phyloP scores from a whole-genome alignment of 1,140 invertebrate species.

The Drosophila lowei region DNA sequence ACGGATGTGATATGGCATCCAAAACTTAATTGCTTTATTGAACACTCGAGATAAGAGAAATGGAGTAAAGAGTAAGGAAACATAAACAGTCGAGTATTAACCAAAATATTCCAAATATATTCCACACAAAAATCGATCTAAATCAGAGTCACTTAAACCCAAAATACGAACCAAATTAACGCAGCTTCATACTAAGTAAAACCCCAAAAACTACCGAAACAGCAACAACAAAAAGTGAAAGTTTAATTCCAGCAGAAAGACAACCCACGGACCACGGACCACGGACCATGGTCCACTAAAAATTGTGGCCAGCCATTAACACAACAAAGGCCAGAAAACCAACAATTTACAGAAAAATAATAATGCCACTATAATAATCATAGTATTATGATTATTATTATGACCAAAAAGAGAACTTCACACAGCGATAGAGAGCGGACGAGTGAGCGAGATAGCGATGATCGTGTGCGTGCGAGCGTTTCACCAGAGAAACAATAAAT shows the following conservation, averaged over 20 bases:
- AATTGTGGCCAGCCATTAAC: constrained; percentile 73
- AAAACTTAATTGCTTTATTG: constrained; percentile 32
- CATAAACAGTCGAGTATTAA: background rate
- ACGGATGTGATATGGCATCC: constrained; percentile 50
- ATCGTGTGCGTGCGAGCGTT: constrained; percentile 25
- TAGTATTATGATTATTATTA: constrained; percentile 53
- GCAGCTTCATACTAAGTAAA: constrained; percentile 63
- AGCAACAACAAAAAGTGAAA: constrained; percentile 73
- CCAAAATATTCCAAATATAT: background rate
- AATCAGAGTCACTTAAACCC: constrained; percentile 38
- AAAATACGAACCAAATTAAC: constrained; percentile 11
- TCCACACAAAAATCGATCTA: constrained; percentile 10
- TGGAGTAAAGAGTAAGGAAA: background rate
- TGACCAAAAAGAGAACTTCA: constrained; percentile 25
- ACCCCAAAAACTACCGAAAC: constrained; percentile 46
- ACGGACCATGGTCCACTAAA: constrained; percentile 67
- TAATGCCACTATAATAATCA: constrained; percentile 52
- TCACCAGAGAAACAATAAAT: constrained; percentile 59
- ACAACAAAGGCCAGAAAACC: constrained; percentile 58
- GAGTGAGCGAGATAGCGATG: background rate
- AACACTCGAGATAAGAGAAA: constrained; percentile 5
- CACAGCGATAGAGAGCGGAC: constrained; percentile 2
- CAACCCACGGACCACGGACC: constrained; percentile 40
- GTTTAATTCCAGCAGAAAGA: constrained; percentile 64
- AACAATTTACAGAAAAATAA: constrained; percentile 44